Evolutionary conservation across 35 echinoderm and acorn worm genomes (phyloP).

Genomic region (Chiridota heheva): DNA sequence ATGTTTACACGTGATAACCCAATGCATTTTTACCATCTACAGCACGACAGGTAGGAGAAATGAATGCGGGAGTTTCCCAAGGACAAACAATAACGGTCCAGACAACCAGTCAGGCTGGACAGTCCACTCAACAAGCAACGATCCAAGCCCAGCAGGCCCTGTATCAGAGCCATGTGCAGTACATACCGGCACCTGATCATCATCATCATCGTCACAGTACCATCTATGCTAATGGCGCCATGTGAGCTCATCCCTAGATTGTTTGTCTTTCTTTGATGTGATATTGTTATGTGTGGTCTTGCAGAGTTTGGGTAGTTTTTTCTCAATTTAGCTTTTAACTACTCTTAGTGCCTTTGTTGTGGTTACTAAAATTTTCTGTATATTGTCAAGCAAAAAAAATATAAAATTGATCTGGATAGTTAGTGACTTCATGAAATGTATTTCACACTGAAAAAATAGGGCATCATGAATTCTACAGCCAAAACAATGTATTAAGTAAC

Average conservation of each 20-base stretch:
- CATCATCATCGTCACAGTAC: conserved; percentile 72
- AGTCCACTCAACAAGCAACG: conserved; percentile 40
- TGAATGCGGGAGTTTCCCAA: conserved; percentile 33
- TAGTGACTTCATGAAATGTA: no score
- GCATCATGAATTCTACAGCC: no score
- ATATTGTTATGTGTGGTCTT: no score
- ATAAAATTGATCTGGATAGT: no score
- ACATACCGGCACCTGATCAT: conserved; percentile 83
- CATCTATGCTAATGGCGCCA: conserved; percentile 99
- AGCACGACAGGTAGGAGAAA: conserved; percentile 22
- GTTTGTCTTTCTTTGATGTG: conserved; percentile 19
- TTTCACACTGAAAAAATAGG: no score
- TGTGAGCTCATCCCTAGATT: conserved; percentile 79
- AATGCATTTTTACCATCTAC: background rate
- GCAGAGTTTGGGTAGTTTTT: no score
- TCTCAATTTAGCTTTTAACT: no score
- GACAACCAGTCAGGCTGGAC: conserved; percentile 44
- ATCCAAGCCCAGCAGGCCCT: conserved; percentile 58
- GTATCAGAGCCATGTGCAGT: conserved; percentile 95
- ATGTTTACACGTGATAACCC: background rate
- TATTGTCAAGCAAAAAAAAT: no score
- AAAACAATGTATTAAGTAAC: no score
- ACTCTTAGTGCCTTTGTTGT: no score
- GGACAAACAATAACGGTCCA: conserved; percentile 76
- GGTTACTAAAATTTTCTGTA: no score